Evolutionary conservation across 2,113 vertebrate species (phyloP), one percentile per base, ranked within the genome.

Genomic region (Bambusicola thoracicus): DNA sequence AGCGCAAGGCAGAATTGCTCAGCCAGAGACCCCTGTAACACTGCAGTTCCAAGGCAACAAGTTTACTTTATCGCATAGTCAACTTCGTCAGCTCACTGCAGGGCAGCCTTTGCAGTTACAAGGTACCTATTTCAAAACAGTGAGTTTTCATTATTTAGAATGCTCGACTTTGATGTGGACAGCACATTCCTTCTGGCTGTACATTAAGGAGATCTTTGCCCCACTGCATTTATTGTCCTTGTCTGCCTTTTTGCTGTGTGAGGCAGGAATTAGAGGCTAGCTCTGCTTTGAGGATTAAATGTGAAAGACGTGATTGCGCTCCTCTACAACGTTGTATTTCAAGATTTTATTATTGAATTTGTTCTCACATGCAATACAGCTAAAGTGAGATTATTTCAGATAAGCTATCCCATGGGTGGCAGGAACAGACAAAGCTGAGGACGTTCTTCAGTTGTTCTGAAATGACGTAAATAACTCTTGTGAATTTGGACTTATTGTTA

Each of bases 41-140:
- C 96, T 99, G 87, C 99, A 99, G 96, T 99, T 99, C 95, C 99
- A 99, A 96, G 99, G 99, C 41, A 99, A 99, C 97, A 99, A 99
- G 94, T 99, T 99, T 85, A 99, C 99, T 16, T 83, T 99, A 58
- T 99, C 99, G 6, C 98, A 98, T 30, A 99, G 99, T 81, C 99
- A 99, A 65, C 98, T 99, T 29, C 98, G 99, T 29, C 99, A 99
- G 96, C 98, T 99, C 81, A 99, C 99, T 48, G 98, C 99, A 2
- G 99, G 99, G 67, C 99, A 99, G 48, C 99, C 99, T 43, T 95
- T 99, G 94, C 99, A 99, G 96, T 97, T 99, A 67, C 99, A 99
- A 98, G 99, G 99, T 99, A 98, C 83, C 93, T 65, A 2, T 1
- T 87, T 40, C 43, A 67, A 29, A 51, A 30, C 44, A 46, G 65